phyloP scores from a whole-genome alignment of 2,888 invertebrate genomes.

The Unio pictorum region DNA sequence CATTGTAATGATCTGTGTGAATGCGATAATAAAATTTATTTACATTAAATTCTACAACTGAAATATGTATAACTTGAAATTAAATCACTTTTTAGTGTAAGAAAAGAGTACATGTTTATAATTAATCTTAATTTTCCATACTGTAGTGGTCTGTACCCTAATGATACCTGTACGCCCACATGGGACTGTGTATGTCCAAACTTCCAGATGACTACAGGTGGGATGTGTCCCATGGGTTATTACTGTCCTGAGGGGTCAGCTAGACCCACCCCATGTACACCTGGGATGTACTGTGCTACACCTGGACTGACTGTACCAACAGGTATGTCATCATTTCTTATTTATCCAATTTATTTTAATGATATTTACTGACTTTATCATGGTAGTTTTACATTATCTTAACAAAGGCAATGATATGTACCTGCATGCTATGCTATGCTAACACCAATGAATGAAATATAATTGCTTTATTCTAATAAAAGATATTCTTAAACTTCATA shows the following conservation, averaged over 20 bases:
- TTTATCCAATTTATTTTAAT: not conserved
- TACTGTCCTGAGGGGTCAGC: slow-evolving; percentile 60
- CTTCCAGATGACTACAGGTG: slow-evolving; percentile 61
- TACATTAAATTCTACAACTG: too few relatives aligned
- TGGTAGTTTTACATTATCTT: too few relatives aligned
- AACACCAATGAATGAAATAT: too few relatives aligned
- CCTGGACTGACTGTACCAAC: slow-evolving; percentile 62
- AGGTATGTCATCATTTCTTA: slow-evolving; percentile 35
- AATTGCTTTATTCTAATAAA: too few relatives aligned
- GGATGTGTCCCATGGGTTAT: slow-evolving; percentile 62
- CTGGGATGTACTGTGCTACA: slow-evolving; percentile 62
- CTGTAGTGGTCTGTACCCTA: slow-evolving; percentile 56
- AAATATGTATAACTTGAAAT: not conserved
- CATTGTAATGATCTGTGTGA: too few relatives aligned
- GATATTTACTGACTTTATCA: not conserved
- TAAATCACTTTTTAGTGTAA: not conserved
- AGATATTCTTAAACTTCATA: too few relatives aligned
- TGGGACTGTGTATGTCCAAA: slow-evolving; percentile 69
- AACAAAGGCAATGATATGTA: too few relatives aligned
- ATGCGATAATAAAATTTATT: too few relatives aligned
- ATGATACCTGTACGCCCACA: slow-evolving; percentile 64
- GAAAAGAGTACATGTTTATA: not conserved
- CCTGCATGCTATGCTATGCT: too few relatives aligned
- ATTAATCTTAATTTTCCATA: not conserved
- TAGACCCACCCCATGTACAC: slow-evolving; percentile 59